Percentiles rank a stretch among this genome's conserved stretches.
Evolutionary conservation across 2,888 invertebrate species (phyloP).

Genomic region (Thysanoteuthis rhombus): DNA sequence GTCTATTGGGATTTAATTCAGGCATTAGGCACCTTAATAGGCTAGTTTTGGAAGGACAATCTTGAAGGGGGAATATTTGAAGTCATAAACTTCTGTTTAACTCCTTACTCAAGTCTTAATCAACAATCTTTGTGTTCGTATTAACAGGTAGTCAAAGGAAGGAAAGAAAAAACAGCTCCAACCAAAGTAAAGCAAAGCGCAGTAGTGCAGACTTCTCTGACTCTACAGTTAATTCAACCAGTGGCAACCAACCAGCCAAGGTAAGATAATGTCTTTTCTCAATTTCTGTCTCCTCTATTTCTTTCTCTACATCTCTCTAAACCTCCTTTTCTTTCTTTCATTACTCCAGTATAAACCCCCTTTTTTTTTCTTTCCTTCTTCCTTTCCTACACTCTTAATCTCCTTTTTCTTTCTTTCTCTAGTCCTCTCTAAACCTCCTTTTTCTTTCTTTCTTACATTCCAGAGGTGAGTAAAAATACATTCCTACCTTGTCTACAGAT

Average conservation of each 20-base stretch:
- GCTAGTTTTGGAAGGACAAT: no score
- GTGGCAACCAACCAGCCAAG: slow-evolving; percentile 49
- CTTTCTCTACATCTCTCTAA: background rate
- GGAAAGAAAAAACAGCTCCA: slow-evolving; percentile 53
- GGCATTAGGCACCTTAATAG: no score
- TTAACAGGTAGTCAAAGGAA: slow-evolving; percentile 59
- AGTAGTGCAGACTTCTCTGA: slow-evolving; percentile 54
- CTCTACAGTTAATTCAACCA: slow-evolving; percentile 49
- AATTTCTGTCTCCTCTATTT: background rate
- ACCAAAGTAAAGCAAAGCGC: slow-evolving; percentile 44
- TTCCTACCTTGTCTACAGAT: no score
- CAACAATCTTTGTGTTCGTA: background rate
- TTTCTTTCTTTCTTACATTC: background rate
- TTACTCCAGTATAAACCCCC: no score
- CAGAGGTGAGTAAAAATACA: no score
- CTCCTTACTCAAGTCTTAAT: no score
- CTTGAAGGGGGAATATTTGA: no score
- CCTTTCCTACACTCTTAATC: background rate
- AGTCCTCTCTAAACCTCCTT: background rate
- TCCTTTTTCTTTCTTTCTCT: background rate
- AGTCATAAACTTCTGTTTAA: no score
- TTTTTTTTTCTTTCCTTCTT: background rate
- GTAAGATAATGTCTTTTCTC: slow-evolving; percentile 37
- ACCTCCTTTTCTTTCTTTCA: background rate
- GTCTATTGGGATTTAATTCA: no score